Evolutionary conservation across 1,140 invertebrate genomes (phyloP).

Genomic region (Caligus rogercresseyi): DNA sequence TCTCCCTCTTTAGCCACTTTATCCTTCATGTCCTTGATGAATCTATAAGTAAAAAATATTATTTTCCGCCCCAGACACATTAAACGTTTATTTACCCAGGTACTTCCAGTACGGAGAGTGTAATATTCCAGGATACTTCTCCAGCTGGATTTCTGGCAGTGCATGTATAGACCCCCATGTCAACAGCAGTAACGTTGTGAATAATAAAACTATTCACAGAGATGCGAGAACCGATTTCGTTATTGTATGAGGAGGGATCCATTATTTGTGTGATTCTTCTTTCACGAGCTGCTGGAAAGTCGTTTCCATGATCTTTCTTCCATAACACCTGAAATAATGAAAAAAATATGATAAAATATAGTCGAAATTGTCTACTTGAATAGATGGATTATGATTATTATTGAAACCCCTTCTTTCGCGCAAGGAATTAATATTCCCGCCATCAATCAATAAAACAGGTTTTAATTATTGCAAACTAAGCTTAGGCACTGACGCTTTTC

Average conservation of each 20-base stretch:
- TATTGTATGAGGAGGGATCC: conserved; percentile 27
- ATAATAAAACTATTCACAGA: conserved; percentile 77
- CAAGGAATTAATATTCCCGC: no score
- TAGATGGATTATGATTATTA: no score
- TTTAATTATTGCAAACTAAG: no score
- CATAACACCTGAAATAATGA: conserved; percentile 33
- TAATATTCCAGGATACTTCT: conserved; percentile 61
- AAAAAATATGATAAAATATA: conserved; percentile 32
- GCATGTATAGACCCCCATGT: conserved; percentile 83
- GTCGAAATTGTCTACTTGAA: no score
- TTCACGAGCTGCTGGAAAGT: conserved; percentile 84
- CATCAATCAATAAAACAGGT: no score
- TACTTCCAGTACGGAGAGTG: conserved; percentile 48
- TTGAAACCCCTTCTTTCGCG: no score
- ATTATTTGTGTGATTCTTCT: conserved; percentile 49
- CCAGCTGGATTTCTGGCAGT: conserved; percentile 69
- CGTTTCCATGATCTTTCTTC: conserved; percentile 82
- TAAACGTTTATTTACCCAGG: conserved; percentile 32
- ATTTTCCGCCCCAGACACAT: background rate
- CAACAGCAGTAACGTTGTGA: conserved; percentile 61
- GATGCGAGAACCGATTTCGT: background rate
- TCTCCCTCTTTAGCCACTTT: conserved; percentile 49
- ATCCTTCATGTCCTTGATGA: conserved; percentile 62
- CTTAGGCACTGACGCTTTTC: no score
- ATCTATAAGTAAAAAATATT: conserved; percentile 27